Base-by-base conservation (phyloP, 2,113 vertebrate species). In the Nibea albiflora region DNA sequence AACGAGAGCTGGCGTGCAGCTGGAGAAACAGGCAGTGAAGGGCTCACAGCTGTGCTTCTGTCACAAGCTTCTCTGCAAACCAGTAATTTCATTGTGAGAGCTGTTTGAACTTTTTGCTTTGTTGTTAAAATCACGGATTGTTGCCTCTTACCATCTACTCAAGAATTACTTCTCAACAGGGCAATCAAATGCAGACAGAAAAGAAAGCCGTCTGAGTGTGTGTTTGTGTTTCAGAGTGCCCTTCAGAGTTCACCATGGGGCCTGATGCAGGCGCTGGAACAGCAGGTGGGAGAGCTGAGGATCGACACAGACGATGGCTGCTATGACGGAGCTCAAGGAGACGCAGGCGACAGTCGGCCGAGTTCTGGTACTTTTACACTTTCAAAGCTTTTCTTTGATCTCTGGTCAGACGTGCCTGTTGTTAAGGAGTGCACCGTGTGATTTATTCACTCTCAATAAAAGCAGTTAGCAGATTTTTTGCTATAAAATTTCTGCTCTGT, bases 241-340 rank as follows among this genome's bases (percentile, higher is more conserved):
- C 92, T 94, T 61, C 93, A 93, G 83, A 93, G 80, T 68, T 91
- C 94, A 76, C 93, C 94, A 39, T 93, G 93, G 91, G 92, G 90
- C 46, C 80, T 94, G 69, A 90, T 95, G 92, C 88, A 90, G 81
- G 81, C 84, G 4, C 85, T 95, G 86, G 93, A 95, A 54, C 92
- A 94, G 90, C 93, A 95, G 87, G 85, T 95, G 82, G 91, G 88
- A 69, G 95, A 95, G 73, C 81, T 95, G 85, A 92, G 86, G 65
- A 64, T 94, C 17, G 88, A 95, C 84, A n/a, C 68, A 0, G 85
- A 75, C 3, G 63, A 85, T 0, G 64, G 82, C 80, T 47, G 76
- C 24, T 87, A 72, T 35, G 92, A 93, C 12, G 85, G 85, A 39
- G 81, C 74, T 57, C 85, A 88, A 76, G 90, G 86, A 64, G 93